Evolutionary conservation across 2,113 vertebrate genomes (phyloP).

Genomic region (Otis tarda): DNA sequence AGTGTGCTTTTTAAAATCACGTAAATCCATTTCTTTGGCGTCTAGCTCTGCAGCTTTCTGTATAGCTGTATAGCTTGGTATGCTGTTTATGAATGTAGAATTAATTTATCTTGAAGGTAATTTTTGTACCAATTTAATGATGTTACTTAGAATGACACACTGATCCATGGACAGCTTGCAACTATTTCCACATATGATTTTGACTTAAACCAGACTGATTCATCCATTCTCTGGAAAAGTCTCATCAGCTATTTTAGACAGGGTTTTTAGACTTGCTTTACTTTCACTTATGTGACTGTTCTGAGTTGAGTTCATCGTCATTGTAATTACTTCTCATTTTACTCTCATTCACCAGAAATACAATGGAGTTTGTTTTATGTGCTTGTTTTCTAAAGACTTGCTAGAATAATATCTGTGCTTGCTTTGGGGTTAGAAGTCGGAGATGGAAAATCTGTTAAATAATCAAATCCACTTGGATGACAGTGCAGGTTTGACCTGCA

Average conservation of each 20-base stretch:
- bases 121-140: neutral
- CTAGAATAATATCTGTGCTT: neutral
- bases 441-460: slow-evolving; percentile 4
- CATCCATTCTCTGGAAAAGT: slow-evolving; percentile 12
- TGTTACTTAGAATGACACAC: neutral
- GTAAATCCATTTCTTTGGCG: neutral
- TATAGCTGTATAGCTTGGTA: neutral
- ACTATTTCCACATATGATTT: neutral
- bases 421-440: neutral
- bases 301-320: neutral
- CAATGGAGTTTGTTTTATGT: neutral
- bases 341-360: neutral
- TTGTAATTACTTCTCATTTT: slow-evolving; percentile 12
- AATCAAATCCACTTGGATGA: neutral
- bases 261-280: neutral
- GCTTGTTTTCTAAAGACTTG: neutral
- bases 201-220: neutral
- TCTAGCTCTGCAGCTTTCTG: neutral
- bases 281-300: slow-evolving; percentile 1
- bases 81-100: neutral
- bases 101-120: neutral
- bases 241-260: neutral
- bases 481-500: neutral
- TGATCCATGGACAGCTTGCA: neutral
- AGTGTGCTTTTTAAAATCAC: neutral